Percentiles rank a stretch among this genome's conserved stretches.
Evolutionary conservation across 2,797 vertebrate genomes (phyloP).

Genomic region (Eulemur rubriventer): DNA sequence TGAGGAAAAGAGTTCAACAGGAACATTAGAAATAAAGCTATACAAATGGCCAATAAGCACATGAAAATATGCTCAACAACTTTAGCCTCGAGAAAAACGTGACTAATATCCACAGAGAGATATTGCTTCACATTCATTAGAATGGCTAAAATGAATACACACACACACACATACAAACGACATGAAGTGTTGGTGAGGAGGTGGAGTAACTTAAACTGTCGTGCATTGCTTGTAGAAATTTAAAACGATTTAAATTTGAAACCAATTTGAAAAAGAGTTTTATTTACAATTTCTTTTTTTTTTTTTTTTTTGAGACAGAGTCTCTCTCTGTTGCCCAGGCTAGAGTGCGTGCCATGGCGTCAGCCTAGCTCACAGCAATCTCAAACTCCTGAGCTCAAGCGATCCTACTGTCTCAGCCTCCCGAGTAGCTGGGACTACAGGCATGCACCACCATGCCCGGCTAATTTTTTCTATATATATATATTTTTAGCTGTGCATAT

Average conservation of each 20-base stretch:
- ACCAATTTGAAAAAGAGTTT: not conserved
- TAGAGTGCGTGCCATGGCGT: too few species aligned
- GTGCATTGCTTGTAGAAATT: not conserved
- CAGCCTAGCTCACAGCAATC: too few species aligned
- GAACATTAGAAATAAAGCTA: not conserved
- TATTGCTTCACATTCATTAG: not conserved
- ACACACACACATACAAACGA: not conserved
- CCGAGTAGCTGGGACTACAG: too few species aligned
- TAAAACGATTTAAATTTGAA: not conserved
- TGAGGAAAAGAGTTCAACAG: not conserved
- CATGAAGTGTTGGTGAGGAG: not conserved
- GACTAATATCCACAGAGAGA: not conserved
- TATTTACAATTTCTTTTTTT: not conserved
- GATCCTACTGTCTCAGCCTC: too few species aligned
- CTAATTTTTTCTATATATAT: too few species aligned
- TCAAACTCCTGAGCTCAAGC: too few species aligned
- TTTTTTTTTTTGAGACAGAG: not conserved
- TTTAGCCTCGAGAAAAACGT: not conserved
- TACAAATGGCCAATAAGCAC: not conserved
- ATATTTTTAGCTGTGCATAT: too few species aligned
- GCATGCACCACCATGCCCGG: too few species aligned
- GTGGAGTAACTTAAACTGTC: not conserved
- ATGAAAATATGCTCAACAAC: not conserved
- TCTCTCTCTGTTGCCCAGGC: too few species aligned
- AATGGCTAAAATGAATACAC: not conserved